Base-by-base conservation (phyloP, 2,797 vertebrate species). In the Propithecus deckenii region DNA sequence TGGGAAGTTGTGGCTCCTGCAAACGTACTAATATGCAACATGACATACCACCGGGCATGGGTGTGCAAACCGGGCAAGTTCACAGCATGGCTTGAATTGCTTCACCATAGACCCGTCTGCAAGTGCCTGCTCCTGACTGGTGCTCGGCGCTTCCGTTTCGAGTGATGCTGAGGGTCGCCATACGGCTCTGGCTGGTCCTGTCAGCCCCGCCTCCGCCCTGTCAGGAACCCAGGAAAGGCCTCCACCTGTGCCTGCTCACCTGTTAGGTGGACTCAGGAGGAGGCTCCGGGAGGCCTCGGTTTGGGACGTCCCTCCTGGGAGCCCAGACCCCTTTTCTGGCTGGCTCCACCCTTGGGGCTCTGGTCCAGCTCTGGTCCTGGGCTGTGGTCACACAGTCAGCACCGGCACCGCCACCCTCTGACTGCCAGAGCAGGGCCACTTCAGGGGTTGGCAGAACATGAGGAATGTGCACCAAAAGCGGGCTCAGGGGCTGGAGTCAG, bases 1-100 rank as follows among this genome's bases (percentile, higher is more conserved):
- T 91, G 25, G 91, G 30, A 98, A 97, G 86, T 84, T 96, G 96
- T 50, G 35, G 1, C 92, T 91, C 52, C 87, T 86, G 41, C 98
- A 93, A 94, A 84, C 95, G 57, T 50, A 22, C 79, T 96, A 96
- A 97, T 97, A 98, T 95, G 96, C 93, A 86, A 52, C 2, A 65
- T 96, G 97, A 98, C 91, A 94, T 97, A 95, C 11, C 71, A 57
- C 38, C 25, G 11, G 95, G 84, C 43, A 75, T 89, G 79, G 94
- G 92, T 84, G 59, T 43, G 72, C 87, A 96, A 76, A 83, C 55
- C 86, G 85, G 95, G 95, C 95, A 63, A 50, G 97, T 95, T 74
- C 85, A 52, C 22, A 0, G 95, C 28, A 83, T 52, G 55, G 92
- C 89, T 87, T 94, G 93, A 93, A 35, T 67, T 87, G 96, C 76